Conservation (phyloP, 2,888 invertebrate species). For the Patella pellucida region DNA sequence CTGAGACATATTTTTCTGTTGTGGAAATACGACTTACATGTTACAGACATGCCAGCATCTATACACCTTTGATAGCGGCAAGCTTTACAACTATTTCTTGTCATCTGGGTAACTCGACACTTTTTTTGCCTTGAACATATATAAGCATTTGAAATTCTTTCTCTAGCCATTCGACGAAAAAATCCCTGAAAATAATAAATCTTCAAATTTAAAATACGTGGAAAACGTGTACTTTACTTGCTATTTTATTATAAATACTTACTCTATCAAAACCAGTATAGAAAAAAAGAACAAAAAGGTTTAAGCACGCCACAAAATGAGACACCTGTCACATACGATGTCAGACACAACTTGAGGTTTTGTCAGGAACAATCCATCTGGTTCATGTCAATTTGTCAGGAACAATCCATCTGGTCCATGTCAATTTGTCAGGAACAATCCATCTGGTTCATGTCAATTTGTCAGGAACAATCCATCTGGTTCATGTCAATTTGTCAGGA, state of each 20-base stretch:
- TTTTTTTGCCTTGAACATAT: constrained; percentile 58
- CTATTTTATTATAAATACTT: not conserved
- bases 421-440: no score
- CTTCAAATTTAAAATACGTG: not conserved
- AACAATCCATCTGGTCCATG: no score
- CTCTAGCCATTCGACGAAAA: constrained; percentile 68
- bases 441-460: no score
- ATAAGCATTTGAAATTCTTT: constrained; percentile 61
- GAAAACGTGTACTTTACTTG: not conserved
- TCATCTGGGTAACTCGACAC: constrained; percentile 65
- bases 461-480: no score
- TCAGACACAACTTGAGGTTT: no score
- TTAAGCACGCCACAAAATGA: not conserved
- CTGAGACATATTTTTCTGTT: no score
- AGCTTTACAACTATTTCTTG: constrained; percentile 68
- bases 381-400: no score
- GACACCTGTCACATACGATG: no score
- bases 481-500: no score
- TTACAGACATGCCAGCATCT: constrained; percentile 68
- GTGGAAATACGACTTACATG: constrained; percentile 50
- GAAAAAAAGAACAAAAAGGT: not conserved
- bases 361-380: no score
- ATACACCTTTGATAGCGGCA: constrained; percentile 68
- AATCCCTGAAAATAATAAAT: constrained; percentile 60
- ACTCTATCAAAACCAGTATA: not conserved